Evolutionary conservation across 1,140 invertebrate genomes (phyloP).

Genomic region (Cyclargus thomasi): DNA sequence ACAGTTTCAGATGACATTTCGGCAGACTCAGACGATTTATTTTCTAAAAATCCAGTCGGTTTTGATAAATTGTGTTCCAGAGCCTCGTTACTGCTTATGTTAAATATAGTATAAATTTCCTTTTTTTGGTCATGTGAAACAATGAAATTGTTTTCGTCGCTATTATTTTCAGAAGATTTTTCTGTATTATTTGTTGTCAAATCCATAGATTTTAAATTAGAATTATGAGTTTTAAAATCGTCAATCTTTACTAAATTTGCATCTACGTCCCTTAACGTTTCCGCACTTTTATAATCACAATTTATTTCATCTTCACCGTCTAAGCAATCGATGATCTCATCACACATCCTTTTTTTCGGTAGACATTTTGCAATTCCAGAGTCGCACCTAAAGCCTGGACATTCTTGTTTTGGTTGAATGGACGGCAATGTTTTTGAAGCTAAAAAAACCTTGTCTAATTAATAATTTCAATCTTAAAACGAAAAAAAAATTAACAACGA

Average conservation of each 20-base stretch:
- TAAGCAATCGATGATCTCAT: conserved; percentile 84
- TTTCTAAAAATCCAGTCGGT: neutral
- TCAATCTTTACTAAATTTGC: neutral
- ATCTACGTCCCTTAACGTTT: conserved; percentile 14
- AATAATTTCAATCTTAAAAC: neutral
- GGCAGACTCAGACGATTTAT: neutral
- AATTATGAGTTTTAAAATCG: neutral
- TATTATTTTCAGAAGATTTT: neutral
- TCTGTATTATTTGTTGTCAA: conserved; percentile 18
- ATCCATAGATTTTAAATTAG: conserved; percentile 14
- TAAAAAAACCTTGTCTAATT: conserved; percentile 40
- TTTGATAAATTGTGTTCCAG: neutral
- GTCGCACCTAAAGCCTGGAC: conserved; percentile 82
- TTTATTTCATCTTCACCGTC: conserved; percentile 85
- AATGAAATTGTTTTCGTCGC: neutral
- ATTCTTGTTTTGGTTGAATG: conserved; percentile 76
- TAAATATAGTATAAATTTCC: neutral
- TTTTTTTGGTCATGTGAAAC: neutral
- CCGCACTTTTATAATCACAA: conserved; percentile 64
- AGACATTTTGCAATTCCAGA: conserved; percentile 80
- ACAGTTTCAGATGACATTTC: conserved; percentile 9
- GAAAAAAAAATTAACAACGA: no score
- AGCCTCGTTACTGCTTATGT: neutral
- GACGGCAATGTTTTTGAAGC: conserved; percentile 63
- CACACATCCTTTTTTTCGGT: conserved; percentile 79